A percentile compares a stretch with the other conserved stretches of the same genome.
Conservation (phyloP, 2,888 invertebrate genomes). For the Drosophila acutilabella region DNA sequence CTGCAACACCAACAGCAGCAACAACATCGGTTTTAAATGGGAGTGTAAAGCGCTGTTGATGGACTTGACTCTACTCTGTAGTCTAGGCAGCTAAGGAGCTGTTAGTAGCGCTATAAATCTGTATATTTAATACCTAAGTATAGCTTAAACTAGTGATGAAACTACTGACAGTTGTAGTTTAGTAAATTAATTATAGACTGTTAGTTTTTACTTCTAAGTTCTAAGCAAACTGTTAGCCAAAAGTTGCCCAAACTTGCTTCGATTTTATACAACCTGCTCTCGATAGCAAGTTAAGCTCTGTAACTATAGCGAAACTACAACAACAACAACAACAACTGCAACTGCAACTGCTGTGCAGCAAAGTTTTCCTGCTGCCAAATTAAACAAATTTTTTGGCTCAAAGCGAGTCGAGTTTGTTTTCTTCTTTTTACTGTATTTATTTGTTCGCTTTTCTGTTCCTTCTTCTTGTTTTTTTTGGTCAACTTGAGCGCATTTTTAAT, state of each 20-base stretch:
- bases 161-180: neutral
- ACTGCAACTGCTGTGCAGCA: slow-evolving; percentile 43
- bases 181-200: neutral
- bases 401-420: slow-evolving; percentile 21
- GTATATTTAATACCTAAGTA: too few relatives aligned
- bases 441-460: slow-evolving; percentile 7
- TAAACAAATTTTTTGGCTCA: slow-evolving; percentile 61
- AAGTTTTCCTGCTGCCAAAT: slow-evolving; percentile 70
- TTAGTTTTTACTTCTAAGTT: neutral
- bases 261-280: slow-evolving; percentile 1
- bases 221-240: too few relatives aligned
- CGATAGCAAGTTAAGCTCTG: slow-evolving; percentile 7
- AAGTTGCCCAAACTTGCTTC: neutral
- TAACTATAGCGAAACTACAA: slow-evolving; percentile 18
- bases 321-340: slow-evolving; percentile 17
- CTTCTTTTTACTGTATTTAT: slow-evolving; percentile 1
- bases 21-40: slow-evolving; percentile 17
- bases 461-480: slow-evolving; percentile 43
- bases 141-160: neutral
- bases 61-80: slow-evolving; percentile 37
- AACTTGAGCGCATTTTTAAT: slow-evolving; percentile 63
- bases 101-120: too few relatives aligned
- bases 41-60: neutral
- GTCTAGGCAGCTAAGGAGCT: neutral
- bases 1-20: slow-evolving; percentile 41